A percentile compares a stretch with the other conserved stretches of the same genome.
These are phyloP conservation scores for Incurvaria masculella DNA, from an alignment of 2,888 invertebrate genomes.

Conservation along the genomic window DNA sequence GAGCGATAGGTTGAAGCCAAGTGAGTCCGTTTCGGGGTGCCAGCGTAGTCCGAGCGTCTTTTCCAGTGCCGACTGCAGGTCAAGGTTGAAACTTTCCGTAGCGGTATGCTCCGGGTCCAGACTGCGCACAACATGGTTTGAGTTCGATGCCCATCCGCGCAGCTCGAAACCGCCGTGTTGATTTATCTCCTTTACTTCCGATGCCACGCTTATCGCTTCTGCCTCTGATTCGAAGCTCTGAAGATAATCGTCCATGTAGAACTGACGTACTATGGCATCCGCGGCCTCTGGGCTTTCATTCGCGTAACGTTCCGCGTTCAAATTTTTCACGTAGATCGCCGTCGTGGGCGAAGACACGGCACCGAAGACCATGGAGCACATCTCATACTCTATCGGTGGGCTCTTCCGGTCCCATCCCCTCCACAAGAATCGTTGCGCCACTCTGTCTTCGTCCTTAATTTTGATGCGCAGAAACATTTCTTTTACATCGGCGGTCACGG, in stretches of 20 bases:
- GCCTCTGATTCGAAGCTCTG: slow-evolving; percentile 16
- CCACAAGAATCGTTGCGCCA: slow-evolving; percentile 12
- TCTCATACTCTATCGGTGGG: slow-evolving; percentile 13
- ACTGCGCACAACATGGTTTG: slow-evolving; percentile 9
- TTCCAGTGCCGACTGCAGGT: not conserved
- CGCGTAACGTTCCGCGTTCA: slow-evolving; percentile 16
- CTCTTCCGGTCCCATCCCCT: not conserved
- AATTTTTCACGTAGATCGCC: slow-evolving; percentile 18
- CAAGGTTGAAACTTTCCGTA: not conserved
- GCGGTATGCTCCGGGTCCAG: slow-evolving; percentile 11
- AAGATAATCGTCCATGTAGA: slow-evolving; percentile 23
- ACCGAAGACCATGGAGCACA: slow-evolving; percentile 19
- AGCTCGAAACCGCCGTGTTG: slow-evolving; percentile 16
- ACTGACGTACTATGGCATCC: slow-evolving; percentile 17
- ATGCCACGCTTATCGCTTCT: slow-evolving; percentile 12
- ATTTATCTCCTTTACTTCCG: slow-evolving; percentile 12
- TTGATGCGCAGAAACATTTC: slow-evolving; percentile 14
- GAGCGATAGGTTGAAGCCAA: slow-evolving; percentile 6
- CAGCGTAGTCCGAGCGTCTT: not conserved
- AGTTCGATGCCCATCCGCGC: slow-evolving; percentile 13
- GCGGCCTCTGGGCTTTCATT: slow-evolving; percentile 16
- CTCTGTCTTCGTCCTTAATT: slow-evolving; percentile 6
- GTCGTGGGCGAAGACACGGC: slow-evolving; percentile 14
- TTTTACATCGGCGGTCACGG: slow-evolving; percentile 12
- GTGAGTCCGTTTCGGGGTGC: not conserved